Base-by-base conservation (phyloP, 2,113 vertebrate genomes). In the Gopherus flavomarginatus region DNA sequence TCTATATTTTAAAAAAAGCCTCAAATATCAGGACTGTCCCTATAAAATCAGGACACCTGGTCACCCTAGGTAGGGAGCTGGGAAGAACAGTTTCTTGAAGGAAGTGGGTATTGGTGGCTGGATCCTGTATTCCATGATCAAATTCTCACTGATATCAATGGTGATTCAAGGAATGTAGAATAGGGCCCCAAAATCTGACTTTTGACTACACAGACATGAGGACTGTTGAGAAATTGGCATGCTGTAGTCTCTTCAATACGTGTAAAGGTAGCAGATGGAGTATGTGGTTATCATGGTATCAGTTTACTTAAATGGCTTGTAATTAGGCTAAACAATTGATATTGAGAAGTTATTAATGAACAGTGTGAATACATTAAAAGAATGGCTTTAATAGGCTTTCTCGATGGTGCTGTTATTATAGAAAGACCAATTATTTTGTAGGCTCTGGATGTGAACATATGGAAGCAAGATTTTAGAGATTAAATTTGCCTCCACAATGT, bases 101-200 rank as follows among this genome's bases (percentile, higher is more conserved):
- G 53, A 31, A 9, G 72, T 8, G 56, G 53, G 3, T 12, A 42
- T 35, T 24, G 14, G 31, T 65, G 16, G 13, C 31, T 1, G 62
- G 29, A 65, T 65, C 31, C 7, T 3, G 5, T 47, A 29, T 77
- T 4, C 4, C 4, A 38, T 85, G 26, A 83, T 87, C 57, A 85
- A 72, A 24, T 9, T 57, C 50, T 49, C 0, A 0, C 0, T 38
- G 14, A 9, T 65, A 72, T 69, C 0, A 1, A 22, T 31, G 6
- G 19, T 78, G 92, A 53, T 4, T 31, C 35, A 88, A 69, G 89
- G 91, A 91, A 59, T 44, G 22, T 6, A 59, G 62, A 59, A 86
- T 42, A 35, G 7, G 47, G 16, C 11, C 2, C 91, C 52, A 54
- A 72, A 59, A 56, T 9, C 52, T 56, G 8, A 31, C n/a, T 91